Conservation (phyloP, 2,113 vertebrate genomes). For the Equus przewalskii region DNA sequence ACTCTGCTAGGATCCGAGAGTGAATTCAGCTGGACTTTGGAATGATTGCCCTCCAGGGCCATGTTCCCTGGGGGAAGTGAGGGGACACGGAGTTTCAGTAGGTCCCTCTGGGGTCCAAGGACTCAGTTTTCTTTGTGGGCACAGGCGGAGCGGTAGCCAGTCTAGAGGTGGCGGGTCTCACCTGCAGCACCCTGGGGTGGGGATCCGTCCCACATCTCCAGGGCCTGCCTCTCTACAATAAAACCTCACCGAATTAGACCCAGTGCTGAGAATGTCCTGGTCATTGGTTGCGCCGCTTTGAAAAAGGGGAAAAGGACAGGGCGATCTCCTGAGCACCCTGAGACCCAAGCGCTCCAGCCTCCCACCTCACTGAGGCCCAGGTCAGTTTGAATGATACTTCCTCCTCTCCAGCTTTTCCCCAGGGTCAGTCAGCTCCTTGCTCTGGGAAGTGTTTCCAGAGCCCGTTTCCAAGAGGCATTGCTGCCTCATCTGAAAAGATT, state of each 20-base stretch:
- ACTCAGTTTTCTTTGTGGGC: not conserved
- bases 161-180: not conserved
- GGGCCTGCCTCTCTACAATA: conserved; percentile 53
- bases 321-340: not conserved
- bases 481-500: not conserved
- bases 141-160: not conserved
- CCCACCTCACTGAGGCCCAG: not conserved
- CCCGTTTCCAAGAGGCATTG: not conserved
- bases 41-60: not conserved
- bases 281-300: conserved; percentile 16
- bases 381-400: not conserved
- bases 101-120: not conserved
- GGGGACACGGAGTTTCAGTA: not conserved
- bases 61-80: not conserved
- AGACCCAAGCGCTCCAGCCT: not conserved
- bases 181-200: not conserved
- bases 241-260: conserved; percentile 53
- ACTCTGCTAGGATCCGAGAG: not conserved
- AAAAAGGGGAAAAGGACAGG: not conserved
- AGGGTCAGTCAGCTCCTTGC: not conserved
- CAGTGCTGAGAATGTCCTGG: not conserved
- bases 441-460: not conserved
- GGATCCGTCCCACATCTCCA: not conserved
- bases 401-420: not conserved
- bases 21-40: not conserved